Evolutionary conservation across 2,113 vertebrate species (phyloP).

Genomic region (Sialia sialis): DNA sequence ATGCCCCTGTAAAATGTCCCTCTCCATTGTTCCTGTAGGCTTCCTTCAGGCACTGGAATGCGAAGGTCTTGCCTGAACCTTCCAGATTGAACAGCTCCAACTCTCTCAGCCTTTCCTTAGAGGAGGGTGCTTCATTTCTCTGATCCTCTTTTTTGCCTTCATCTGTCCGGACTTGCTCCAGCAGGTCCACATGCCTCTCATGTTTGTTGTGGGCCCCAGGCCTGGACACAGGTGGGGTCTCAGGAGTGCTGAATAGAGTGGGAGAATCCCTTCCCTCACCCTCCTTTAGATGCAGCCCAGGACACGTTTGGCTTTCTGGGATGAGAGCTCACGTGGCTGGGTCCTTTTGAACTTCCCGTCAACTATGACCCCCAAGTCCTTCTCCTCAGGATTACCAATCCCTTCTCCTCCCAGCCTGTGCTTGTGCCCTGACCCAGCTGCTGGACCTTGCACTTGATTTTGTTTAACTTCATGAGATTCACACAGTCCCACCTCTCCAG

Average conservation of each 20-base stretch:
- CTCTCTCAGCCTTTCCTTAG: not conserved
- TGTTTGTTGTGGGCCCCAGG: not conserved
- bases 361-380: fast-evolving
- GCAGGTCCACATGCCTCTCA: not conserved
- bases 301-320: fast-evolving
- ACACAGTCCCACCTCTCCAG: not conserved
- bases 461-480: not conserved
- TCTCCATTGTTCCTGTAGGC: not conserved
- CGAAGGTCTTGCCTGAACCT: not conserved
- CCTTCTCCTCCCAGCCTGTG: not conserved
- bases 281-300: not conserved
- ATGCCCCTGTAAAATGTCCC: fast-evolving
- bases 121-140: not conserved
- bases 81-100: not conserved
- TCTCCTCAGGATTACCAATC: not conserved
- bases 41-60: not conserved
- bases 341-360: not conserved
- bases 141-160: not conserved
- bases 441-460: not conserved
- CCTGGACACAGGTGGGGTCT: not conserved
- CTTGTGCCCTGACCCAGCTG: not conserved
- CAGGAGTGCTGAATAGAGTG: not conserved
- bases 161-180: not conserved
- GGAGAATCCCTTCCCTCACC: not conserved
- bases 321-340: not conserved